phyloP scores from a whole-genome alignment of 2,113 vertebrate species.

The Xenus cinereus region DNA sequence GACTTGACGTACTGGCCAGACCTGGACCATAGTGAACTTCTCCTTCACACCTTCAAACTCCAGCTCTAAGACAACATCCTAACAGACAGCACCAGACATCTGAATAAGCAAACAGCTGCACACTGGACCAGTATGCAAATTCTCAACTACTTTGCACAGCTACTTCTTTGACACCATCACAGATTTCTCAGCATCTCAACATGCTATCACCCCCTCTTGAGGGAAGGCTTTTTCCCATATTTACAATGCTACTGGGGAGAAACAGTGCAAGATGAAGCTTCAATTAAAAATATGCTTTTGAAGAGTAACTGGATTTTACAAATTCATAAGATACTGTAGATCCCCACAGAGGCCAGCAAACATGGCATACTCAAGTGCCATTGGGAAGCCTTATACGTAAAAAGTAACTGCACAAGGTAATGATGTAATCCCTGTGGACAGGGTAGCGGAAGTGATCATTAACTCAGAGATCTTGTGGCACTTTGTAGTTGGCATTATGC shows the following conservation, averaged over 20 bases:
- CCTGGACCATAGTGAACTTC: constrained; percentile 95
- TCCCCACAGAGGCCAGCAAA: background rate
- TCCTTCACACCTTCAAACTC: constrained; percentile 96
- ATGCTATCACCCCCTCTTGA: accelerated
- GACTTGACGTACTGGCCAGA: constrained; percentile 95
- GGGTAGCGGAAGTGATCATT: background rate
- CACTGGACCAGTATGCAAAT: accelerated
- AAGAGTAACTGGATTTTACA: background rate
- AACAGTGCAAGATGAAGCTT: background rate
- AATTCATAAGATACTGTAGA: background rate
- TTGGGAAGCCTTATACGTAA: background rate
- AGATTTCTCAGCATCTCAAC: background rate
- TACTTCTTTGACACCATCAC: background rate
- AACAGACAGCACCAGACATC: background rate
- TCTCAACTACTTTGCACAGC: background rate
- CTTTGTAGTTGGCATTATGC: background rate
- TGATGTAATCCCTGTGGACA: background rate
- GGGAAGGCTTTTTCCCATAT: background rate
- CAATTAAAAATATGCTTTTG: background rate
- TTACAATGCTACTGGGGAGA: background rate
- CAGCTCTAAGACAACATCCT: constrained; percentile 96
- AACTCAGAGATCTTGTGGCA: background rate
- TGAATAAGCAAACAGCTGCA: background rate
- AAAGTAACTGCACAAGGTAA: background rate
- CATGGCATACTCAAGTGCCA: background rate